Conservation (phyloP, 1,140 invertebrate species). For the Lasioglossum baleicum region DNA sequence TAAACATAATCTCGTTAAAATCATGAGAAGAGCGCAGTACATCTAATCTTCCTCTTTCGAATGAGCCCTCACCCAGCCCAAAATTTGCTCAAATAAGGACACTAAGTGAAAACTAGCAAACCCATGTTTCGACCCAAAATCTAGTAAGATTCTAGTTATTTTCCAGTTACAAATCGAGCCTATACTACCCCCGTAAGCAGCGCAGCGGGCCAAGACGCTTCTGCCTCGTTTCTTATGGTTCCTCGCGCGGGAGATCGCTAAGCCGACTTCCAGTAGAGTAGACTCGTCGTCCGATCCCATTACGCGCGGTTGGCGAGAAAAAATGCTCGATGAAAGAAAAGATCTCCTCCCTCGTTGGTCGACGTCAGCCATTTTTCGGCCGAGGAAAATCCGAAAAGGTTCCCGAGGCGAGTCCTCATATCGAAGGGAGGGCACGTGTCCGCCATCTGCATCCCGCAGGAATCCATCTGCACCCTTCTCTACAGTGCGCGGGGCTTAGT, state of each 20-base stretch:
- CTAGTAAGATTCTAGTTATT: too few relatives aligned
- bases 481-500: too few relatives aligned
- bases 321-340: constrained; percentile 18
- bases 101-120: too few relatives aligned
- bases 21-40: too few relatives aligned
- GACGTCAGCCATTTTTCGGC: neutral
- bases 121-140: too few relatives aligned
- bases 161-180: too few relatives aligned
- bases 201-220: too few relatives aligned
- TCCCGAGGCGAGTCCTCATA: constrained; percentile 13
- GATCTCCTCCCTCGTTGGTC: constrained; percentile 3
- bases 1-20: too few relatives aligned
- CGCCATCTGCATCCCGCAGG: constrained; percentile 54
- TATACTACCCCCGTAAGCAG: too few relatives aligned
- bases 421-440: constrained; percentile 50
- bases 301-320: constrained; percentile 4
- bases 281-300: constrained; percentile 26
- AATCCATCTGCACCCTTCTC: constrained; percentile 5
- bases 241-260: neutral
- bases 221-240: neutral
- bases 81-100: too few relatives aligned
- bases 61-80: too few relatives aligned
- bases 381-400: neutral
- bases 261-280: constrained; percentile 2
- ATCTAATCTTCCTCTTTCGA: too few relatives aligned